These are phyloP conservation scores for Sclerodermus sp. DNA, from an alignment of 2,888 invertebrate genomes.

Conservation along the genomic window DNA sequence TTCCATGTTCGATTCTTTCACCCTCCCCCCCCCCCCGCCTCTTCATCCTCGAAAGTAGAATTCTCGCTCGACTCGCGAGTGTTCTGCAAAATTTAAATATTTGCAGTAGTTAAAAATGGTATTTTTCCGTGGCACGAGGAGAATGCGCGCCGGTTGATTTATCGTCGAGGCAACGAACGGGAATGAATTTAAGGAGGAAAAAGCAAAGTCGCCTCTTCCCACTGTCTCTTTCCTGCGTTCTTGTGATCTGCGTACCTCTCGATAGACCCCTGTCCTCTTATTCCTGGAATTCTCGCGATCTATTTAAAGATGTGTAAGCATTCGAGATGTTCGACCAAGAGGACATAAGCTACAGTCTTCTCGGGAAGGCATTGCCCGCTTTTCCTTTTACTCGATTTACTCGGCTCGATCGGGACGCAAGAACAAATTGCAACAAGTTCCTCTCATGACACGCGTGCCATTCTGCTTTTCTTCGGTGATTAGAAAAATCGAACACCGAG, in stretches of 20 bases:
- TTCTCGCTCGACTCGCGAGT: no score
- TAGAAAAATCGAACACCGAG: no score
- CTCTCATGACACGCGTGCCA: conserved; percentile 3
- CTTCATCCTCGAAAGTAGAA: no score
- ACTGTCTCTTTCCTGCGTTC: conserved; percentile 6
- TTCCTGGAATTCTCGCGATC: conserved; percentile 24
- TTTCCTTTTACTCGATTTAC: conserved; percentile 12
- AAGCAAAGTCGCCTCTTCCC: conserved; percentile 5
- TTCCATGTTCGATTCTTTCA: no score
- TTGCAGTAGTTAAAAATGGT: conserved; percentile 4
- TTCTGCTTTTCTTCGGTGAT: no score
- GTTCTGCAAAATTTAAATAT: not conserved
- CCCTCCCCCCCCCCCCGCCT: no score
- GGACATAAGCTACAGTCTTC: not conserved
- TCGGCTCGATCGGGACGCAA: conserved; percentile 5
- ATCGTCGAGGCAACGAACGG: conserved; percentile 18
- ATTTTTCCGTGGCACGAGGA: conserved; percentile 19
- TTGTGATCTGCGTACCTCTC: conserved; percentile 12
- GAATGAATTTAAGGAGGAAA: conserved; percentile 21
- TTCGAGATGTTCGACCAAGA: conserved; percentile 26
- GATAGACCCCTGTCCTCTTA: conserved; percentile 8
- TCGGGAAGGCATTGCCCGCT: conserved; percentile 1
- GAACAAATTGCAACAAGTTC: conserved; percentile 10
- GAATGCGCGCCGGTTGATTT: conserved; percentile 28
- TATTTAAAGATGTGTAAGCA: conserved; percentile 41